Conservation (phyloP, 2,888 invertebrate species). For the Conomelus anceps region DNA sequence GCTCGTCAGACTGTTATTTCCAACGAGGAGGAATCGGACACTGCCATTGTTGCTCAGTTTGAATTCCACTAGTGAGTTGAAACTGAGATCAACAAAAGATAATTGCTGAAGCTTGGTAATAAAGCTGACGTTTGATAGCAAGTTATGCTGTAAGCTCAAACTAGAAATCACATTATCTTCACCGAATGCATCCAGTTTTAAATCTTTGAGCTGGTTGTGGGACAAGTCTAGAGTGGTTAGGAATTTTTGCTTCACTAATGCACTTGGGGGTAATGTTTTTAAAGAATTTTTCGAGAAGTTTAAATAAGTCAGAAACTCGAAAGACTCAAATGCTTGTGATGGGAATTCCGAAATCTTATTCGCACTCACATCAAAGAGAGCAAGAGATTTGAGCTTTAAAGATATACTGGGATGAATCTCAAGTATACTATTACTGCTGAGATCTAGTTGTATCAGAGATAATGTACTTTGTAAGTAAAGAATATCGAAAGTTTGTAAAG, state of each 20-base stretch:
- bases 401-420: neutral
- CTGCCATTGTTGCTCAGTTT: neutral
- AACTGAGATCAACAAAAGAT: neutral
- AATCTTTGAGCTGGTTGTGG: neutral
- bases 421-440: constrained; percentile 1
- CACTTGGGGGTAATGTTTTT: constrained; percentile 6
- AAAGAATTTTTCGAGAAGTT: constrained; percentile 19
- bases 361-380: constrained; percentile 10
- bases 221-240: constrained; percentile 17
- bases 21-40: neutral
- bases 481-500: constrained; percentile 15
- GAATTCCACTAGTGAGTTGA: neutral
- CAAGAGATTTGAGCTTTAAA: neutral
- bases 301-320: constrained; percentile 8
- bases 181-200: constrained; percentile 17
- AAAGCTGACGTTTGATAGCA: neutral
- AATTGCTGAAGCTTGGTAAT: neutral
- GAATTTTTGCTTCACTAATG: constrained; percentile 10
- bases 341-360: constrained; percentile 20
- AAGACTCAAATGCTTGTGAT: constrained; percentile 10
- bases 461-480: neutral
- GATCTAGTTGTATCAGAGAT: neutral
- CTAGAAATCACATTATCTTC: neutral
- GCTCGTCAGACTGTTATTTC: neutral
- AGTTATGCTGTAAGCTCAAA: neutral